Base-by-base conservation (phyloP, 2,797 vertebrate genomes). In the Molothrus aeneus region DNA sequence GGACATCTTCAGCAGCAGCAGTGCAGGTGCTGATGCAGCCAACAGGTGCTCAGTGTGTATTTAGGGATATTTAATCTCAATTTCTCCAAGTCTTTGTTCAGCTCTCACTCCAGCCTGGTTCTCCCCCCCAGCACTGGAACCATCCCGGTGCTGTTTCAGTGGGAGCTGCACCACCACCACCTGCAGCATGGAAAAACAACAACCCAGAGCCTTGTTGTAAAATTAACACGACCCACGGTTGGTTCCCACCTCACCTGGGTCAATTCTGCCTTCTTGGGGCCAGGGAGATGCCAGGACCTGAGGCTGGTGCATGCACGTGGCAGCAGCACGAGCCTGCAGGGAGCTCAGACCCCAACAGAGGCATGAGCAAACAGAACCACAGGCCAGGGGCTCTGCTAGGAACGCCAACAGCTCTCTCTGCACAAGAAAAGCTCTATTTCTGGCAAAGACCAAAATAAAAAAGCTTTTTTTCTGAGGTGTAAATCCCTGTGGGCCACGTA, bases 21-120 rank as follows among this genome's bases (percentile, higher is more conserved):
- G 9, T 42, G 66, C 81, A 95, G 93, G 94, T 97, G 96, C 83
- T 85, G 93, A 86, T 75, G 78, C 90, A 82, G 71, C 80, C 85
- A 90, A 93, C 78, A 95, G 95, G 85, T 93, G 91, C 54, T 85
- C 63, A 38, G 74, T 56, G 80, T 59, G 80, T n/a, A 45, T 31
- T 56, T 13, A 43, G 72, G 24, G 86, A 73, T 69, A 91, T 86
- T 94, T 66, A 86, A 91, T 90, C 66, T 38, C 14, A 94, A 50
- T 74, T 88, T 88, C 72, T 74, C n/a, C 1, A 1, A 57, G 45
- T 24, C 66, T 74, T 75, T 82, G 89, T 78, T 93, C 66, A 59
- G 51, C 83, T 91, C 87, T 85, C 17, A 7, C 86, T 82, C 65
- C 36, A 14, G 66, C 21, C 56, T 22, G 28, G 5, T 2, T 57